Percentiles rank a stretch among this genome's conserved stretches.
These are phyloP conservation scores for Tyto alba DNA, from an alignment of 2,113 vertebrate species.

Conservation along the genomic window DNA sequence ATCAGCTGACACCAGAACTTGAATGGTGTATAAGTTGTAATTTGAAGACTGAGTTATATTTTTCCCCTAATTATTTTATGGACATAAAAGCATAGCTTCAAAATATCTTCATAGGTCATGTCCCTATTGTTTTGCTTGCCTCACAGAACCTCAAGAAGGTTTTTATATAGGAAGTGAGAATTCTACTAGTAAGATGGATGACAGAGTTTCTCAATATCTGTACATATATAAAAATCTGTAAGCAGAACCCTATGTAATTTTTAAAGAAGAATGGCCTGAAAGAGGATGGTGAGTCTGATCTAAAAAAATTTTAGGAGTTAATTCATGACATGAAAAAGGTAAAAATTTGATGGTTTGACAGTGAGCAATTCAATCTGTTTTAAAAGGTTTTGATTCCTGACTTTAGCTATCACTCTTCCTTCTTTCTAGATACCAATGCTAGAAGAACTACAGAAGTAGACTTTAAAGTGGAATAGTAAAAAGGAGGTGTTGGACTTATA, in stretches of 20 bases:
- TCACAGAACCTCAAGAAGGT: neutral
- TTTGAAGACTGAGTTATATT: neutral
- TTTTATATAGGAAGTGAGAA: neutral
- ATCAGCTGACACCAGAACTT: neutral
- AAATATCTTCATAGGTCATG: neutral
- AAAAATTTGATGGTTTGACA: neutral
- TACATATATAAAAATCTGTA: neutral
- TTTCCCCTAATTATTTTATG: neutral
- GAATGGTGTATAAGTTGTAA: neutral
- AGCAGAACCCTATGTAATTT: neutral
- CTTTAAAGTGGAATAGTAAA: neutral
- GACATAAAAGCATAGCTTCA: neutral
- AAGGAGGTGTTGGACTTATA: neutral
- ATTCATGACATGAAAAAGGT: neutral
- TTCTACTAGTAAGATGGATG: neutral
- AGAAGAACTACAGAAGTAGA: neutral
- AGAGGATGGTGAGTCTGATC: neutral
- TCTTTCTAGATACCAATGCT: neutral
- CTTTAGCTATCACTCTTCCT: neutral
- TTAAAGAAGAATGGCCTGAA: neutral
- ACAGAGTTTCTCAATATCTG: neutral
- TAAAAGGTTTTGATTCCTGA: neutral
- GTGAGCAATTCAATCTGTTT: neutral
- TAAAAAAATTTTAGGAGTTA: neutral
- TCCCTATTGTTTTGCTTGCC: neutral